Evolutionary conservation across 2,888 invertebrate species (phyloP), one percentile per base, ranked within the genome.

Genomic region (Xestia rhomboidea): DNA sequence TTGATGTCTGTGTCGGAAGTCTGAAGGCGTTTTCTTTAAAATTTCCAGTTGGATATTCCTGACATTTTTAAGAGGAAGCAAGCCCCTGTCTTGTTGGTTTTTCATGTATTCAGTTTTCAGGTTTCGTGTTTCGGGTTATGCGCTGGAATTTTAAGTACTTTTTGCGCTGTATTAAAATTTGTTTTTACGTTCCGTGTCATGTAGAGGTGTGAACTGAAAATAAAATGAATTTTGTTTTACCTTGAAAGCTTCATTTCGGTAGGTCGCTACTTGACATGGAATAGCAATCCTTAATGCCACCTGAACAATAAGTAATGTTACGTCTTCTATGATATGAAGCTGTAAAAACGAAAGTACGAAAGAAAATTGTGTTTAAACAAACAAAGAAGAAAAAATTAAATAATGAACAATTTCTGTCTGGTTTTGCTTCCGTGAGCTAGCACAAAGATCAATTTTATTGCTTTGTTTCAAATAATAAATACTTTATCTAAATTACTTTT

Each of bases 51-150:
- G 81, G 73, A 88, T 84, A 84, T 87, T 80, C 30, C 46, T 71
- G 85, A 87, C 85, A 84, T 83, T 85, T 82, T 86, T 75, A 74
- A 83, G 77, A 76, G 76, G 30, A 83, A 60, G 44, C 5, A 83
- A 60, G 44, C 5, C 15, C n/a, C 24, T 72, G 66, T 75, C 72
- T 63, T 63, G 79, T 70, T 85, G 38, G 49, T 79, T 79, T 81
- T 79, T 84, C 51, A 72, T 78, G 74, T 85, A 78, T 78, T 78
- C 72, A 13, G 60, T 73, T 73, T 82, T 68, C 41, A 78, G 63
- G 67, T 84, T 81, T 73, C 68, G 21, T 68, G 46, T 73, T 73
- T 60, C 57, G 1, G 13, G 49, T 54, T 64, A 30, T 68, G 63
- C 68, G 57, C 27, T 66, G 60, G 68, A 60, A 73, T 70, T 69